Conservation (phyloP, 2,888 invertebrate species). For the Thysanoteuthis rhombus region DNA sequence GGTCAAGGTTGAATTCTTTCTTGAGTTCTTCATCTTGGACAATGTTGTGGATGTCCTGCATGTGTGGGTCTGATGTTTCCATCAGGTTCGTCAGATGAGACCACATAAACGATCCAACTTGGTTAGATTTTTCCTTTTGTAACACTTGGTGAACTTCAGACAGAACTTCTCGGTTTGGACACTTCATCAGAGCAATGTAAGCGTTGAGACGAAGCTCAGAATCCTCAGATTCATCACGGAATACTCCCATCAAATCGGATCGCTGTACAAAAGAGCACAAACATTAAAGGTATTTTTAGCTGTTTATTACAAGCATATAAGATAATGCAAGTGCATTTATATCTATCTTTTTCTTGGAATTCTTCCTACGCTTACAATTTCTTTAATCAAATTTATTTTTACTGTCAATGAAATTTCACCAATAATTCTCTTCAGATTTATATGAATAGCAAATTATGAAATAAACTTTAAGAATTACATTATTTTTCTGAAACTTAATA, state of each 20-base stretch:
- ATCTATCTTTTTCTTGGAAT: too few relatives aligned
- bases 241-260: conserved; percentile 72
- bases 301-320: too few relatives aligned
- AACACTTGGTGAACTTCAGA: conserved; percentile 74
- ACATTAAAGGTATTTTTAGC: too few relatives aligned
- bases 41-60: conserved; percentile 85
- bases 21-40: conserved; percentile 82
- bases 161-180: conserved; percentile 82
- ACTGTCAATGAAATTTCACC: too few relatives aligned
- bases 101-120: conserved; percentile 96
- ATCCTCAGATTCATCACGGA: conserved; percentile 78
- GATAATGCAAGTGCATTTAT: too few relatives aligned
- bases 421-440: too few relatives aligned
- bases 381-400: too few relatives aligned
- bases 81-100: conserved; percentile 89
- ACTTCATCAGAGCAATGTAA: conserved; percentile 88
- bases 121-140: conserved; percentile 68
- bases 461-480: not conserved
- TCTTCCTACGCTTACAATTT: too few relatives aligned
- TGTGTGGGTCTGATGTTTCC: conserved; percentile 84
- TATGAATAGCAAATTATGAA: too few relatives aligned
- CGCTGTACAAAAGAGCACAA: conserved; percentile 46
- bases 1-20: conserved; percentile 84
- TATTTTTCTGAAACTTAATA: not conserved
- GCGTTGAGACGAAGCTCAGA: conserved; percentile 87